These are phyloP conservation scores for Pollenia griseotomentosa DNA, from an alignment of 2,888 invertebrate genomes.

Conservation along the genomic window DNA sequence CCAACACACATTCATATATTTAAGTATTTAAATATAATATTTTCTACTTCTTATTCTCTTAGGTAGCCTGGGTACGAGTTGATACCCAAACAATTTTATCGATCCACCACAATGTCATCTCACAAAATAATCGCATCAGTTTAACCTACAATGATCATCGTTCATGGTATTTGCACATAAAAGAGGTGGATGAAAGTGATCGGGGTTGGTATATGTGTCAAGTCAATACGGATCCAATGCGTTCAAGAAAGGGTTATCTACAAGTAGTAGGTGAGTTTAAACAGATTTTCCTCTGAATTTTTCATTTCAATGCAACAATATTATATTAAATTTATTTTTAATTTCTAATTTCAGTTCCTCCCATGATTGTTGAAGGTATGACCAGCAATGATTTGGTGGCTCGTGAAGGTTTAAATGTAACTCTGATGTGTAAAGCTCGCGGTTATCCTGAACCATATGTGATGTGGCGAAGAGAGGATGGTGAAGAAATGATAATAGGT, in stretches of 20 bases:
- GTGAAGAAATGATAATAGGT: slow-evolving; percentile 94
- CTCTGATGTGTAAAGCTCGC: slow-evolving; percentile 93
- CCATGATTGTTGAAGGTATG: slow-evolving; percentile 94
- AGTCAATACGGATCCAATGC: slow-evolving; percentile 97
- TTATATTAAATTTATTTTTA: not conserved
- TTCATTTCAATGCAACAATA: not conserved
- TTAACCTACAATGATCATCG: slow-evolving; percentile 95
- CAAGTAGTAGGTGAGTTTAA: slow-evolving; percentile 93
- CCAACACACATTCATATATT: too few relatives aligned
- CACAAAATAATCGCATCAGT: slow-evolving; percentile 94
- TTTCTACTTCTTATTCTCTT: slow-evolving; percentile 1
- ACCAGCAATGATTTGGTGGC: slow-evolving; percentile 97
- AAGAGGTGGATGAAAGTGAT: slow-evolving; percentile 93
- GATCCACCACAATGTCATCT: slow-evolving; percentile 96
- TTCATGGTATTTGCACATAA: slow-evolving; percentile 96
- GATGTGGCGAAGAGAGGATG: slow-evolving; percentile 96
- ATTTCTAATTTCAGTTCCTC: slow-evolving; percentile 89
- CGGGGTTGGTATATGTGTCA: slow-evolving; percentile 97
- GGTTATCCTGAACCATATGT: slow-evolving; percentile 96
- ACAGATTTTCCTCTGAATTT: not conserved
- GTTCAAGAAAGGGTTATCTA: slow-evolving; percentile 93
- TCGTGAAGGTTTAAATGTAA: slow-evolving; percentile 94
- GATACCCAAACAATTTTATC: slow-evolving; percentile 96
- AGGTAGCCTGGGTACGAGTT: slow-evolving; percentile 97
- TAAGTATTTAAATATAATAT: not conserved